Base-by-base conservation (phyloP, 2,113 vertebrate genomes). In the Conger conger region DNA sequence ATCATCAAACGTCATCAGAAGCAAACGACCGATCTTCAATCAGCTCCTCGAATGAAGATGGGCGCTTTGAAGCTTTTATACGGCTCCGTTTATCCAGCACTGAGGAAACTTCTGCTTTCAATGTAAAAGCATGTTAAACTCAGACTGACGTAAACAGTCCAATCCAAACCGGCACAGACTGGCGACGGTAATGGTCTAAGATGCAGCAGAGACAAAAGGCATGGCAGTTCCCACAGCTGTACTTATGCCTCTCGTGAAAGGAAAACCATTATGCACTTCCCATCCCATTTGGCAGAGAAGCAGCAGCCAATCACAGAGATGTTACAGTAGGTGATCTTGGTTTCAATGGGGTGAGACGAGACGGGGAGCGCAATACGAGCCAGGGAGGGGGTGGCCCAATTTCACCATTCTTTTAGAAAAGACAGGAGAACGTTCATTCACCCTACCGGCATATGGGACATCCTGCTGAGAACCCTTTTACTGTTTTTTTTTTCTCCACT, bases 291-390 rank as follows among this genome's bases (percentile, higher is more conserved):
- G 87, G 85, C 79, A 57, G 85, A 20, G 17, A 45, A 3, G 4
- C 23, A 18, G 53, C 9, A 79, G 81, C 91, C 88, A 89, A 90
- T 91, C 85, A 73, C 54, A 84, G 37, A 85, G 63, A 50, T 81
- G 84, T 86, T n/a, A n/a, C n/a, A n/a, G 87, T 82, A 20, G 16
- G 83, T 82, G 88, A 73, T 79, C 53, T 0, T 79, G 79, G 76
- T 86, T 89, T 84, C 91, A 89, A 81, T 86, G 88, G 87, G 82
- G 77, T 82, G 86, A 76, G 86, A 90, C 17, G 68, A 84, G 89
- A 88, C 11, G 76, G 84, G 86, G 87, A 33, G 88, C 36, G n/a
- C 42, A 30, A 30, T n/a, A 40, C 33, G 45, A 15, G 42, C 42
- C n/a, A n/a, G 57, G 45, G 38, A 17, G 40, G 30, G 27, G 35